Base-by-base conservation (phyloP, 2,113 vertebrate species). In the Zapornia atra region DNA sequence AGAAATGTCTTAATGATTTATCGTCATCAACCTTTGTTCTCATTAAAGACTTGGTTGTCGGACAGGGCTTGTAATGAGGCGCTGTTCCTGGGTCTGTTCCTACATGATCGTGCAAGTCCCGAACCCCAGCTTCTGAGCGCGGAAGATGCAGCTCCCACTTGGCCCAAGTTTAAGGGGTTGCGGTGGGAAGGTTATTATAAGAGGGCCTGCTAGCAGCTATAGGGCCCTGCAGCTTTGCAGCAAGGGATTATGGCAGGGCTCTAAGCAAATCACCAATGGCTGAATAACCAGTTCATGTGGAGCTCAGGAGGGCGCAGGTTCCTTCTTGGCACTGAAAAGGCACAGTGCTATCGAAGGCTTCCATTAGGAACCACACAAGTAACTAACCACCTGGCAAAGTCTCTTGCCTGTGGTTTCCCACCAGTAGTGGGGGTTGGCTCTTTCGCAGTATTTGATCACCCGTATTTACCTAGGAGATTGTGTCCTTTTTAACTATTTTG, bases 1-100 rank as follows among this genome's bases (percentile, higher is more conserved):
- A 97, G 98, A 97, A 97, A 90, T 97, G 71, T 92, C 97, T 96
- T 97, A 96, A 97, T 97, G 97, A 98, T 98, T 98, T 97, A 98
- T 98, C 98, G 97, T 97, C 97, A 97, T 96, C 97, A 97, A 96
- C 97, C 98, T 98, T 97, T 98, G 98, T 98, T 98, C 98, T 96
- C 56, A 31, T 97, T 98, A 97, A 98, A 98, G 97, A 88, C 97
- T 95, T 82, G 97, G 96, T 97, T 97, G 97, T 98, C 31, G 66
- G 86, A 93, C 88, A 65, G 79, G 97, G 94, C 97, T 97, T 16
- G 90, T 97, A 98, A 98, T 94, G 97, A 98, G 97, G 94, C 88
- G n/a, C 95, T 88, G 95, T 97, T 97, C 95, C 95, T 71, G 93
- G 88, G 85, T 83, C 97, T 97, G 97, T 98, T 98, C 97, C 97